Conservation (phyloP, 2,797 vertebrate genomes). For the Urocyon cinereoargenteus region DNA sequence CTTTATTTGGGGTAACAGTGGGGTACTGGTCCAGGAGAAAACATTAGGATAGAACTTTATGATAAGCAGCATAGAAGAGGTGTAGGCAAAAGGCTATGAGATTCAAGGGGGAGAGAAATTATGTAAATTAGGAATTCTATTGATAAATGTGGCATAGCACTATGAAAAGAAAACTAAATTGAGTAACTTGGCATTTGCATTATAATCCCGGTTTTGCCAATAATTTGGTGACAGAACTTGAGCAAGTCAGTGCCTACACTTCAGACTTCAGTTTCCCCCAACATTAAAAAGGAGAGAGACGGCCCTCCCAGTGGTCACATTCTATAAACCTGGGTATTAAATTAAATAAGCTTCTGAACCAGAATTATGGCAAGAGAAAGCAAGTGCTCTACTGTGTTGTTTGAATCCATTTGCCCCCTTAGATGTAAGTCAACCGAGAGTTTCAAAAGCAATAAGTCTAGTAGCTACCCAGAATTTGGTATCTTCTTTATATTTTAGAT, state of each 20-base stretch:
- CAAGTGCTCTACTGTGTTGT: neutral
- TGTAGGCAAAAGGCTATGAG: neutral
- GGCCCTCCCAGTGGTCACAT: neutral
- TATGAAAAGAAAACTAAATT: slow-evolving; percentile 37
- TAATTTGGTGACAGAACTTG: slow-evolving; percentile 13
- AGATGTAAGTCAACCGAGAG: neutral
- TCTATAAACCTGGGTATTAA: neutral
- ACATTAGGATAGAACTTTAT: neutral
- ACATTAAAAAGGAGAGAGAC: neutral
- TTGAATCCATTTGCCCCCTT: slow-evolving; percentile 6
- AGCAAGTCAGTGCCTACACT: neutral
- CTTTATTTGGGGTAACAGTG: slow-evolving; percentile 42
- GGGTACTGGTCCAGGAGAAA: neutral
- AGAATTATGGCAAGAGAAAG: neutral
- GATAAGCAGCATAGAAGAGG: neutral
- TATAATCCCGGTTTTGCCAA: slow-evolving; percentile 3
- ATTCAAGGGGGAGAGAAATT: slow-evolving; percentile 9
- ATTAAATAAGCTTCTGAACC: neutral
- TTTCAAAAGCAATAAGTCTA: slow-evolving; percentile 16
- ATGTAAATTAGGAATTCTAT: slow-evolving; percentile 8
- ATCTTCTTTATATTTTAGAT: neutral
- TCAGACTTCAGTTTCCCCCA: neutral
- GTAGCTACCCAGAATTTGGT: neutral
- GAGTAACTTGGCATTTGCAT: slow-evolving; percentile 22
- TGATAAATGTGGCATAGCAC: slow-evolving; percentile 15